Evolutionary conservation across 2,113 vertebrate species (phyloP), one percentile per base, ranked within the genome.

Genomic region (Brachirus orientalis): DNA sequence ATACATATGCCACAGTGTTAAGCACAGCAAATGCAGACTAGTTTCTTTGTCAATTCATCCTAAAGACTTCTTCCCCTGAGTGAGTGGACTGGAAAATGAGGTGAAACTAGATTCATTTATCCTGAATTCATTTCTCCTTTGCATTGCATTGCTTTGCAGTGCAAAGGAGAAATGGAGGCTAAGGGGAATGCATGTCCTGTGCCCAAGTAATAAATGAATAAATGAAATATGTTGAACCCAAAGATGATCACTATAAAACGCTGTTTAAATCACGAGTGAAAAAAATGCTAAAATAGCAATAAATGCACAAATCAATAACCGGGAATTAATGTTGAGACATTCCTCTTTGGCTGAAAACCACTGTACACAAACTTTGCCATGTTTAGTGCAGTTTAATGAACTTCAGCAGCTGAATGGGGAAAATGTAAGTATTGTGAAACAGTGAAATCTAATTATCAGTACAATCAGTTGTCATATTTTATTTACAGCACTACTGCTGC

Each of bases 81-180:
- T 22, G 16, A 22, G 10, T 17, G 41, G 9, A 40, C 47, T 12
- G 7, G 28, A 40, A 43, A 44, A 51, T 45, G 14, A 57, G 14
- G 11, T 11, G 59, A 35, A 46, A 16, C 33, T 41, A 43, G n/a
- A 45, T 36, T 18, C 50, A 11, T 19, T 54, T 19, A 40, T 60
- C 41, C 35, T 57, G 35, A 17, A 72, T 69, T n/a, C n/a, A 63
- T 12, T 35, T 69, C 36, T 74, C n/a, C 17, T n/a, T n/a, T n/a
- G n/a, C n/a, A n/a, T n/a, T n/a, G n/a, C n/a, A n/a, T n/a, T n/a
- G n/a, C n/a, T 47, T 40, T 71, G 20, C 28, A 6, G 3, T 6
- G 11, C 19, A 10, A 63, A 56, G n/a, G n/a, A 75, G 64, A 47
- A 55, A 14, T 18, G 12, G 62, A 10, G 48, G 22, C 16, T 11